Base-by-base conservation (phyloP, 1,140 invertebrate species). In the Battus philenor region DNA sequence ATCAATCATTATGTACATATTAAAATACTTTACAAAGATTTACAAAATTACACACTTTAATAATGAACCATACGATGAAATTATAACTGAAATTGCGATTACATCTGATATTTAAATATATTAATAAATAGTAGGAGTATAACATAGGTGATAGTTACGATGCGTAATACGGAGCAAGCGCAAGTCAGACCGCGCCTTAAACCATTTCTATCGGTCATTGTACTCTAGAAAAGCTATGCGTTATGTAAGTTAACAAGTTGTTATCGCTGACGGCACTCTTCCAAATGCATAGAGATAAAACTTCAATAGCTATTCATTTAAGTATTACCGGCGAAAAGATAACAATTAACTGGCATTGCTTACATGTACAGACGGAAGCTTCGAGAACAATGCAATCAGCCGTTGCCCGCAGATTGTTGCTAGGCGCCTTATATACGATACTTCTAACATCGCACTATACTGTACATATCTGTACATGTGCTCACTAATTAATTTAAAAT, bases 161-260 rank as follows among this genome's bases (percentile, higher is more conserved):
- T 27, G 45, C 16, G 44, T 43, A 36, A 44, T 44, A 20, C 18
- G 18, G 2, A 20, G 46, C 26, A 29, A 45, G 47, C 31, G 27
- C 50, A 52, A 50, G 53, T 53, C 36, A 31, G 56, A 47, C 50
- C 47, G 49, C 50, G 45, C 48, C 53, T 54, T 47, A 5, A 12
- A 43, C 44, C 44, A 54, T 62, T 48, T 68, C 63, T 66, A 74
- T 75, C 73, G 64, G 70, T 74, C 73, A 67, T 67, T 68, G 70
- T 66, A 72, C 73, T 44, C 53, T 46, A 63, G 59, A 50, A 57
- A 59, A 60, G 52, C 52, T 29, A 45, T 47, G 29, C 34, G 54
- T 72, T 72, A 70, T 57, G 53, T 66, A 69, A 72, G 53, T 43
- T n/a, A n/a, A n/a, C n/a, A n/a, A 44, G 46, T 50, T 34, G 52